Conservation (phyloP, 1,140 invertebrate species). For the Homalodisca vitripennis region DNA sequence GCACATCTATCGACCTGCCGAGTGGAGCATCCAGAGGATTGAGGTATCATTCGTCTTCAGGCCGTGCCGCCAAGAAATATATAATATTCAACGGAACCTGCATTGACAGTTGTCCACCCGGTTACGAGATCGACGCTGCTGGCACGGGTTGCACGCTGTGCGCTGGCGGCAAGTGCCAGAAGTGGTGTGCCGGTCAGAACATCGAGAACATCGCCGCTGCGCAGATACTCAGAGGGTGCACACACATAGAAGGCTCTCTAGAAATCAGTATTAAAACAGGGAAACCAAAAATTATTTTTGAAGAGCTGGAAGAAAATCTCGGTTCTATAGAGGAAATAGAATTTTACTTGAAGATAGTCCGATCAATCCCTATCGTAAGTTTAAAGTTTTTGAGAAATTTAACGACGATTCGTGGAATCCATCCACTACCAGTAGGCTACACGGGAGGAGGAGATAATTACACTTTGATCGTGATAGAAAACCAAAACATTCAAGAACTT, state of each 20-base stretch:
- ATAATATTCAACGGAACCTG: constrained; percentile 62
- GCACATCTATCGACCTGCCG: constrained; percentile 55
- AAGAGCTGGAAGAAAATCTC: constrained; percentile 72
- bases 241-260: constrained; percentile 72
- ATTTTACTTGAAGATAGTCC: constrained; percentile 74
- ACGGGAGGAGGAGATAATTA: constrained; percentile 50
- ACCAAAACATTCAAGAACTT: constrained; percentile 87
- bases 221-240: constrained; percentile 77
- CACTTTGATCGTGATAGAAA: constrained; percentile 77
- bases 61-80: constrained; percentile 14
- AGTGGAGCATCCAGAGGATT: background rate
- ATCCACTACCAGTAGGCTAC: constrained; percentile 34
- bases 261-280: constrained; percentile 74
- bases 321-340: constrained; percentile 74
- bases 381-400: constrained; percentile 85
- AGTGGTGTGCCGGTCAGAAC: constrained; percentile 62
- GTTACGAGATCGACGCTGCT: constrained; percentile 49
- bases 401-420: constrained; percentile 62
- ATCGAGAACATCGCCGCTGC: constrained; percentile 74
- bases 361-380: constrained; percentile 77
- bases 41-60: background rate
- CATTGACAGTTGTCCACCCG: constrained; percentile 70
- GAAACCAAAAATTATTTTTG: constrained; percentile 47
- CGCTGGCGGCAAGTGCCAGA: constrained; percentile 52
- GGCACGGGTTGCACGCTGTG: constrained; percentile 20